Evolutionary conservation across 53 echinoderm and acorn worm species (phyloP).

Genomic region (Paracentrotus lividus): DNA sequence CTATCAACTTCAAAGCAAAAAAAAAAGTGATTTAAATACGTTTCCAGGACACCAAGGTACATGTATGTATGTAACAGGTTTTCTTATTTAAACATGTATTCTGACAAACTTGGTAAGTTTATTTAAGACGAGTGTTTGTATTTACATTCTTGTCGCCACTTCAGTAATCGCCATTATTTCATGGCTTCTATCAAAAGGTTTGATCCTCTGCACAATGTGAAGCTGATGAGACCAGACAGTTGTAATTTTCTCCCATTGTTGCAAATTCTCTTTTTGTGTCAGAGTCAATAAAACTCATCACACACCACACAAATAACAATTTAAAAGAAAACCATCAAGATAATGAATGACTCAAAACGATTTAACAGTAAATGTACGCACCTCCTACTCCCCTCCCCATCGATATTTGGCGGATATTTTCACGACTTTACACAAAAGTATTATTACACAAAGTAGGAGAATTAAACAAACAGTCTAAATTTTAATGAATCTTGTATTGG

Average conservation of each 20-base stretch:
- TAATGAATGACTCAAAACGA: not conserved
- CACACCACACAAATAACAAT: not conserved
- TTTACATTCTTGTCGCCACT: not conserved
- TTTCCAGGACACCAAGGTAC: too few relatives aligned
- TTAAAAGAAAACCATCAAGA: not conserved
- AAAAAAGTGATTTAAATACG: too few relatives aligned
- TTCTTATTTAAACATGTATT: too few relatives aligned
- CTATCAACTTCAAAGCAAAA: too few relatives aligned
- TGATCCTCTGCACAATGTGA: not conserved
- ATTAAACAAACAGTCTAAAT: too few relatives aligned
- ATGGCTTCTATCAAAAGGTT: not conserved
- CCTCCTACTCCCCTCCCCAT: not conserved
- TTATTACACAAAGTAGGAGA: too few relatives aligned
- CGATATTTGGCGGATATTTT: too few relatives aligned
- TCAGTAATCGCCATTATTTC: not conserved
- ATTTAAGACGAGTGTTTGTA: not conserved
- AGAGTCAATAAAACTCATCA: not conserved
- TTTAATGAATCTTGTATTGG: too few relatives aligned
- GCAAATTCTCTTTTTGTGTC: not conserved
- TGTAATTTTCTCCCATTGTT: not conserved
- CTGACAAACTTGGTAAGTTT: not conserved
- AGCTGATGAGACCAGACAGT: not conserved
- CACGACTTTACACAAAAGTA: too few relatives aligned
- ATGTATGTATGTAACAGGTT: too few relatives aligned
- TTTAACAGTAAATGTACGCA: too few relatives aligned